These are phyloP conservation scores for Ashinkailepas kermadecensis DNA, from an alignment of 2,888 invertebrate genomes.

Conservation along the genomic window DNA sequence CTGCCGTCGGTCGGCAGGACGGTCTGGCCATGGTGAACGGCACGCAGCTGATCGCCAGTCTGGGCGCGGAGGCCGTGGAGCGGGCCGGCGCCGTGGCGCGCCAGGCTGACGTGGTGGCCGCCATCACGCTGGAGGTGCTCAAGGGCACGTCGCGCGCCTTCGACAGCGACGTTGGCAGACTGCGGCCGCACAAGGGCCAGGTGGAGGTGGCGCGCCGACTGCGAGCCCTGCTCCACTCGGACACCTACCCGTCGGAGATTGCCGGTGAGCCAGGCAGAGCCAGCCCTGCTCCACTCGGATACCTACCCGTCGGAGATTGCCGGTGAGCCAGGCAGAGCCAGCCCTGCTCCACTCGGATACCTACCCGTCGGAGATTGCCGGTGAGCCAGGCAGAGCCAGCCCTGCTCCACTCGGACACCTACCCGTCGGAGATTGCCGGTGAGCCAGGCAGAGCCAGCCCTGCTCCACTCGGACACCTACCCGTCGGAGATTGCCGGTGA, in stretches of 20 bases:
- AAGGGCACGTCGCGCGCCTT: conserved; percentile 58
- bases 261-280: too few species aligned
- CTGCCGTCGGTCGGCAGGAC: conserved; percentile 47
- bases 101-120: conserved; percentile 58
- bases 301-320: conserved; percentile 57
- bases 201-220: conserved; percentile 51
- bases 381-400: conserved; percentile 50
- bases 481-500: conserved; percentile 57
- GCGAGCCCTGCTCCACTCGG: conserved; percentile 54
- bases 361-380: conserved; percentile 56
- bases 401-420: conserved; percentile 53
- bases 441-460: conserved; percentile 47
- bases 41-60: conserved; percentile 57
- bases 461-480: conserved; percentile 54
- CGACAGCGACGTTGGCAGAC: conserved; percentile 54
- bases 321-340: conserved; percentile 49
- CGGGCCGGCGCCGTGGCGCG: conserved; percentile 51
- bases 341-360: conserved; percentile 54
- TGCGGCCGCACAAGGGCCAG: conserved; percentile 57
- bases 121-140: conserved; percentile 55
- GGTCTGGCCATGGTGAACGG: conserved; percentile 59
- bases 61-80: conserved; percentile 57
- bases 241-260: conserved; percentile 55
- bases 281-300: conserved; percentile 54
- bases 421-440: conserved; percentile 58